Evolutionary conservation across 2,888 invertebrate species (phyloP).

Genomic region (Synergus umbraculus): DNA sequence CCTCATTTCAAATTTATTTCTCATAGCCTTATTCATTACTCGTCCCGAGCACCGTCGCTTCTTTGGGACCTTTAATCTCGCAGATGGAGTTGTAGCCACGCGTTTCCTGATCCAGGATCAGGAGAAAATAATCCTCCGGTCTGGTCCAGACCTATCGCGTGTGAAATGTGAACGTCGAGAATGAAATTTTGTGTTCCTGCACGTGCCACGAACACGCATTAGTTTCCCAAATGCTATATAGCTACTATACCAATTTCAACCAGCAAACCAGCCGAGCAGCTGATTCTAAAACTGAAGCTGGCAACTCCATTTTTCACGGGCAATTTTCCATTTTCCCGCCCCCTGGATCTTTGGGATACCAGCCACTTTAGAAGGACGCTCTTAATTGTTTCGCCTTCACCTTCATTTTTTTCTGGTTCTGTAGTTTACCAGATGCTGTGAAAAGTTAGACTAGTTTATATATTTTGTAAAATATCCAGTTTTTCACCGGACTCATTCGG

Average conservation of each 20-base stretch:
- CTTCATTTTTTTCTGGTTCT: not conserved
- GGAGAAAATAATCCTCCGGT: constrained; percentile 25
- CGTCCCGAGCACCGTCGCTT: not conserved
- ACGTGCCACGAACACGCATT: constrained; percentile 25
- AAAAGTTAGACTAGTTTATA: not conserved
- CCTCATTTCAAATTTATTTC: constrained; percentile 9
- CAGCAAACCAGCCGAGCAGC: not conserved
- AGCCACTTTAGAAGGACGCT: not conserved
- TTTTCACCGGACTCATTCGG: too few relatives aligned
- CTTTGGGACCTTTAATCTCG: constrained; percentile 16
- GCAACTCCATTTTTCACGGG: constrained; percentile 11
- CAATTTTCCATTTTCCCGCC: constrained; percentile 1
- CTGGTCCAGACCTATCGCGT: constrained; percentile 1
- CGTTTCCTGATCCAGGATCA: constrained; percentile 39
- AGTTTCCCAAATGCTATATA: constrained; percentile 10
- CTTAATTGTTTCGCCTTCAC: not conserved
- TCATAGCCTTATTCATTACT: constrained; percentile 2
- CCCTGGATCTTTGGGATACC: not conserved
- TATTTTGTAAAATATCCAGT: not conserved
- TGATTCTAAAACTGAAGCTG: constrained; percentile 11
- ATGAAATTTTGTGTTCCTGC: constrained; percentile 24
- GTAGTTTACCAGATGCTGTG: not conserved
- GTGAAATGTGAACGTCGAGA: constrained; percentile 5
- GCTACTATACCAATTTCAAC: not conserved
- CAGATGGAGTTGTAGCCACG: constrained; percentile 36